Evolutionary conservation across 2,888 invertebrate species (phyloP), one percentile per base, ranked within the genome.

Genomic region (Lasioglossum figueresi): DNA sequence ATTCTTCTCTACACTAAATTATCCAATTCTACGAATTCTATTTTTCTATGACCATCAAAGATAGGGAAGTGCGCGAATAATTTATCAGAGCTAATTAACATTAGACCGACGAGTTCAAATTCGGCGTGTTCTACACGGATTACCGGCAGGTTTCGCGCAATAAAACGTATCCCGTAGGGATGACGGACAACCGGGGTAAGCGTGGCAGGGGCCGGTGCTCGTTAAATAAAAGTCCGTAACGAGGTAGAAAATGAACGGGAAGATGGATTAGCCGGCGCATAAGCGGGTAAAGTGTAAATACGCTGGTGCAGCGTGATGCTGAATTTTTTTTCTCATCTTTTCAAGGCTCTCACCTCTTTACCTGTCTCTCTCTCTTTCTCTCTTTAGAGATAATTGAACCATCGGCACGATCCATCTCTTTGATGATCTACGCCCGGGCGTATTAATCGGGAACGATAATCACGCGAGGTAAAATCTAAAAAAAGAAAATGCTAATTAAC

Each of bases 171-270:
- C 52, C 56, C 27, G 23, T 34, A 43, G 80, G 66, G 68, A 45
- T 27, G 31, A 68, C 66, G 45, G 56, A 59, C 73, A 45, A 80
- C 52, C 56, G 27, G 10, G n/a, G n/a, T 52, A 70, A 59, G 70
- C 56, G 63, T 63, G 71, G 31, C 68, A 43, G 40, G 66, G 68
- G 34, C 66, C 14, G 59, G 14, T 5, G n/a, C 73, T 80, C 68
- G 82, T 82, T 83, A 82, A 82, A 82, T 82, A 82, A 82, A 82
- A 75, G 59, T 75, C 75, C 16, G 82, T 75, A 83, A 83, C 82
- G 82, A 75, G 75, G 75, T 82, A 34, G 63, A 83, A 82, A 82
- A 82, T 71, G 70, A 82, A 82, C 75, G 48, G 6, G 74, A 75
- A 82, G 81, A 75, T 81, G 48, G 48, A 83, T 82, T 75, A 83